A percentile compares a stretch with the other conserved stretches of the same genome.
Evolutionary conservation across 2,797 vertebrate genomes (phyloP).

Genomic region (Coregonus ussuriensis): DNA sequence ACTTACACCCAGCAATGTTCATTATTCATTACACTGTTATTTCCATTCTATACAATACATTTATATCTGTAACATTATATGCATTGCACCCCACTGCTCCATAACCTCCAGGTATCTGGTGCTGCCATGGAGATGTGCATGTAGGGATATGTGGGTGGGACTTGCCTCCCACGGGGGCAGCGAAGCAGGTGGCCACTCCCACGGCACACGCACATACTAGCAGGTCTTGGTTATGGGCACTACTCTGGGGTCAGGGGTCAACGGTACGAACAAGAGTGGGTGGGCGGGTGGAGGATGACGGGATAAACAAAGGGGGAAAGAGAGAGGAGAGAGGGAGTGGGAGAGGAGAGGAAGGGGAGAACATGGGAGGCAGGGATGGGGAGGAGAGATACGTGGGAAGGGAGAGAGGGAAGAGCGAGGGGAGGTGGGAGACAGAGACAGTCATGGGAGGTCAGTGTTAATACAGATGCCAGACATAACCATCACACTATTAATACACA

Average conservation of each 20-base stretch:
- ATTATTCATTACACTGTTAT: background rate
- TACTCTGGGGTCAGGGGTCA: conserved; percentile 80
- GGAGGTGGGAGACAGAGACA: background rate
- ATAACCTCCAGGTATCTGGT: background rate
- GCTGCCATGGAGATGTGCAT: conserved; percentile 4
- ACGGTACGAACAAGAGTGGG: conserved; percentile 13
- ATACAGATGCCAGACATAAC: conserved; percentile 76
- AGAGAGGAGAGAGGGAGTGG: conserved; percentile 46
- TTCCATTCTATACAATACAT: background rate
- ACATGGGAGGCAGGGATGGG: conserved; percentile 23
- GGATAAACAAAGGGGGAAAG: conserved; percentile 13
- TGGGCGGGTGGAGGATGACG: conserved; percentile 20
- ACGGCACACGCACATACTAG: conserved; percentile 89
- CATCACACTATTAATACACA: conserved; percentile 77
- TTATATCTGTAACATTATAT: background rate
- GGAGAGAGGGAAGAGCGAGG: too few species aligned
- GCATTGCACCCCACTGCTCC: background rate
- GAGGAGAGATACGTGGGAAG: background rate
- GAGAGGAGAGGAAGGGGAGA: conserved; percentile 22
- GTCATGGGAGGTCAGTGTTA: conserved; percentile 69
- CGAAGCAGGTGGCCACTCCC: conserved; percentile 95
- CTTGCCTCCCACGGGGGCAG: conserved; percentile 96
- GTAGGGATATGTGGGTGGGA: conserved; percentile 51
- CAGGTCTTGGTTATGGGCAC: conserved; percentile 88
- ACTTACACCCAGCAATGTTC: background rate